phyloP scores from a whole-genome alignment of 1,140 invertebrate genomes.

The Vanessa tameamea region DNA sequence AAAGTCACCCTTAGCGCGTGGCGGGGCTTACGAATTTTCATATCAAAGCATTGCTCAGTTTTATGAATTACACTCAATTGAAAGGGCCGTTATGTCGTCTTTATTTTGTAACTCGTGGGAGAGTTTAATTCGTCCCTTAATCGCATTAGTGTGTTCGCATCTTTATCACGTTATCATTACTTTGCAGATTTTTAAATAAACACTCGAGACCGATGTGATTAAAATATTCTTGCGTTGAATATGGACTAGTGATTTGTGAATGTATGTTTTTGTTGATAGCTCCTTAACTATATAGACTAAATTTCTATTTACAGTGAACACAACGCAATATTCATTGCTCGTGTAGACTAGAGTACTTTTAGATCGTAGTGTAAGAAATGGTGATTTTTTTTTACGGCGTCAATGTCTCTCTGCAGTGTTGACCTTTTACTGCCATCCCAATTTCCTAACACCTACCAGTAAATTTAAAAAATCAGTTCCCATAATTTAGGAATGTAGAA shows the following conservation, averaged over 20 bases:
- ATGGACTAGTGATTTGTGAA: not conserved
- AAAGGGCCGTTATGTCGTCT: slow-evolving; percentile 58
- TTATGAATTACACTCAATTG: slow-evolving; percentile 72
- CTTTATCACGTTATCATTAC: slow-evolving; percentile 29
- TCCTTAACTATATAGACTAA: too few relatives aligned
- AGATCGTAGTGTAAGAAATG: too few relatives aligned
- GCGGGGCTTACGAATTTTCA: slow-evolving; percentile 75
- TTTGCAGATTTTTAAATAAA: slow-evolving; percentile 28
- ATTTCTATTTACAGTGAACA: too few relatives aligned
- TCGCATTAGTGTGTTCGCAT: slow-evolving; percentile 47
- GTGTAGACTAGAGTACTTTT: too few relatives aligned
- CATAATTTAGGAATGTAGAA: too few relatives aligned
- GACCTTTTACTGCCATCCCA: too few relatives aligned
- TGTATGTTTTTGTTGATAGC: too few relatives aligned
- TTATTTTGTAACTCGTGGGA: slow-evolving; percentile 69
- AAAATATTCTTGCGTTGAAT: not conserved
- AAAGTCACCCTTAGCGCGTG: slow-evolving; percentile 64
- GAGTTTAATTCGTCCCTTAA: slow-evolving; percentile 72
- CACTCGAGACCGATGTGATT: not conserved
- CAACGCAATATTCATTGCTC: too few relatives aligned
- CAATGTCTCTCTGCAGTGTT: too few relatives aligned
- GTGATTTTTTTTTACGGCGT: too few relatives aligned
- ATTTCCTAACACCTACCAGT: too few relatives aligned
- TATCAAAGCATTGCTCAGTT: slow-evolving; percentile 71
- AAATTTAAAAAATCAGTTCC: too few relatives aligned